These are phyloP conservation scores for Protula sp. DNA, from an alignment of 2,888 invertebrate species.

Conservation along the genomic window DNA sequence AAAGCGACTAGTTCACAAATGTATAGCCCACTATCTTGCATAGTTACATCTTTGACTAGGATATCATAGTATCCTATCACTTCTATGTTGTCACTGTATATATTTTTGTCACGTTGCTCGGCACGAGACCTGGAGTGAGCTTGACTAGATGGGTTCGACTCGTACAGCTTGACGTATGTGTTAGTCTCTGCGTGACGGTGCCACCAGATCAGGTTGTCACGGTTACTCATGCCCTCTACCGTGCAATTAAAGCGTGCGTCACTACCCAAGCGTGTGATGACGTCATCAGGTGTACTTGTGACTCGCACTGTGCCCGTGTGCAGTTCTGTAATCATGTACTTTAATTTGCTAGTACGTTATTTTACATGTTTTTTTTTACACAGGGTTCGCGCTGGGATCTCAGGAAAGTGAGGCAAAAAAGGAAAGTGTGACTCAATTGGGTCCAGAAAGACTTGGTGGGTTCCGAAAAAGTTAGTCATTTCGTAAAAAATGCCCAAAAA, in stretches of 20 bases:
- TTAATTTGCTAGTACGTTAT: too few species aligned
- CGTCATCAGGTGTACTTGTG: neutral
- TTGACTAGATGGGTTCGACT: neutral
- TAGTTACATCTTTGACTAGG: neutral
- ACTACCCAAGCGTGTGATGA: neutral
- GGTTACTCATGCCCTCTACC: neutral
- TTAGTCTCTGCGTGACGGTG: neutral
- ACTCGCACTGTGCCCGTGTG: neutral
- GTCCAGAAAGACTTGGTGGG: too few species aligned
- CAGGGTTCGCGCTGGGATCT: too few species aligned
- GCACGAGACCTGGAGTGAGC: neutral
- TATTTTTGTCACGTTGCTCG: neutral
- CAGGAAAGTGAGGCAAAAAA: too few species aligned
- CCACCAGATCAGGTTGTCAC: neutral
- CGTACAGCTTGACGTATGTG: neutral
- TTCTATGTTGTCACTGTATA: neutral
- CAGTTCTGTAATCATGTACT: too few species aligned
- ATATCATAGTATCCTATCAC: neutral
- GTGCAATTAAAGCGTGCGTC: neutral
- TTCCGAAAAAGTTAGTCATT: too few species aligned
- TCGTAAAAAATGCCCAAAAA: too few species aligned
- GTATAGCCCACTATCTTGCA: neutral
- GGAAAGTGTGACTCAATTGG: too few species aligned
- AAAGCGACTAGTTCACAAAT: neutral
- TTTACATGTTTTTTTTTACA: too few species aligned